phyloP scores from a whole-genome alignment of 2,888 invertebrate genomes.

The Rhagophthalmus giganteus region DNA sequence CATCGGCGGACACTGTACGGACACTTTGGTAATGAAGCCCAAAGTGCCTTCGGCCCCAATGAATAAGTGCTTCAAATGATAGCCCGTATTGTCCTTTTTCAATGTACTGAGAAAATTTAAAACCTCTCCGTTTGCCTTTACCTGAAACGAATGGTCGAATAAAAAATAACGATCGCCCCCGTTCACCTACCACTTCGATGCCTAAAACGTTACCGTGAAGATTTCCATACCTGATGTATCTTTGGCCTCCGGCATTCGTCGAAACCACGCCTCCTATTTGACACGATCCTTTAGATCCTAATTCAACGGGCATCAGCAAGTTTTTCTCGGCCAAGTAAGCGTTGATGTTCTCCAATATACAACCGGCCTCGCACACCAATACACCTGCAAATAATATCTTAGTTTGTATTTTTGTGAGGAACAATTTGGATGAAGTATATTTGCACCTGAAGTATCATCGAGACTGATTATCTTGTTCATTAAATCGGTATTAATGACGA shows the following conservation, averaged over 20 bases:
- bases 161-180: neutral
- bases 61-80: slow-evolving; percentile 93
- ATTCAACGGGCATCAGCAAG: slow-evolving; percentile 91
- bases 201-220: slow-evolving; percentile 90
- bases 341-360: slow-evolving; percentile 84
- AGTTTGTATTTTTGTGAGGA: neutral
- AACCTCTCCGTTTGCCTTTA: slow-evolving; percentile 81
- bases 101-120: slow-evolving; percentile 81
- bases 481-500: slow-evolving; percentile 79
- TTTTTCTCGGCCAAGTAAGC: slow-evolving; percentile 68
- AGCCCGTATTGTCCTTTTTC: slow-evolving; percentile 97
- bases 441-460: slow-evolving; percentile 77
- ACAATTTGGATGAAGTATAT: no score
- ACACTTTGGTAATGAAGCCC: slow-evolving; percentile 89
- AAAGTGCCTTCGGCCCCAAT: slow-evolving; percentile 97
- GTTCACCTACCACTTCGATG: slow-evolving; percentile 73
- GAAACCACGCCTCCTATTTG: slow-evolving; percentile 94
- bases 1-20: slow-evolving; percentile 82
- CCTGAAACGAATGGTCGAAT: slow-evolving; percentile 56
- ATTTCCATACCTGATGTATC: slow-evolving; percentile 90
- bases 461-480: slow-evolving; percentile 84
- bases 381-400: slow-evolving; percentile 60
- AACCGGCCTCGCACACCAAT: slow-evolving; percentile 85
- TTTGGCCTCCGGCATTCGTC: slow-evolving; percentile 93
- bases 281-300: slow-evolving; percentile 94